Evolutionary conservation across 2,888 invertebrate genomes (phyloP).

Genomic region (Caenorhabditis parvicauda): DNA sequence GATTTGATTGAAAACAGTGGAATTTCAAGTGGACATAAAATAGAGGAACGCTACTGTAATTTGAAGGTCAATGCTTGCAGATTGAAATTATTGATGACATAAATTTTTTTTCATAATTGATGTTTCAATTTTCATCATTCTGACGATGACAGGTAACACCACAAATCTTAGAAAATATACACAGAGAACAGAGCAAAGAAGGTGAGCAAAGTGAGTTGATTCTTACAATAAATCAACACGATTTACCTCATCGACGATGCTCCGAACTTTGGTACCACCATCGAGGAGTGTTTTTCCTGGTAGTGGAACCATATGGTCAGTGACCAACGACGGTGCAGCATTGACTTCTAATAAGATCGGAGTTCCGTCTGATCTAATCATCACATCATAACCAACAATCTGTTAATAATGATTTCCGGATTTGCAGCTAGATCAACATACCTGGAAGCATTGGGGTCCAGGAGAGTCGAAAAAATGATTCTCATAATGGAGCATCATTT

Average conservation of each 20-base stretch:
- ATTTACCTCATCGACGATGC: constrained; percentile 56
- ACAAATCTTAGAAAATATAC: too few relatives aligned
- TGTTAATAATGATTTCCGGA: constrained; percentile 33
- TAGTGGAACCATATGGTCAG: constrained; percentile 39
- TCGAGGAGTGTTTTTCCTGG: constrained; percentile 46
- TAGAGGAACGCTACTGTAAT: too few relatives aligned
- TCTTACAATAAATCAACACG: too few relatives aligned
- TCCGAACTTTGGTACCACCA: constrained; percentile 41
- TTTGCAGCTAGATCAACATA: constrained; percentile 23
- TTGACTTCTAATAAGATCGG: constrained; percentile 67
- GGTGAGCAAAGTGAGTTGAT: too few relatives aligned
- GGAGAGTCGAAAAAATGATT: constrained; percentile 54
- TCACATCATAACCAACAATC: constrained; percentile 67
- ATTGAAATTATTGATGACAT: background rate
- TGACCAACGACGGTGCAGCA: constrained; percentile 66
- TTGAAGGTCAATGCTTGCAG: too few relatives aligned
- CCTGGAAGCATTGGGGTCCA: constrained; percentile 67
- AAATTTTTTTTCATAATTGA: background rate
- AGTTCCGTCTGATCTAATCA: constrained; percentile 64
- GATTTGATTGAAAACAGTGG: too few relatives aligned
- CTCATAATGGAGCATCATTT: constrained; percentile 65
- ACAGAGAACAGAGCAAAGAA: too few relatives aligned
- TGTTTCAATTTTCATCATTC: background rate
- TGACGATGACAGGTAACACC: too few relatives aligned
- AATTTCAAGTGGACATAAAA: too few relatives aligned